Base-by-base conservation (phyloP, 2,888 invertebrate species). In the Sacculina carcini region DNA sequence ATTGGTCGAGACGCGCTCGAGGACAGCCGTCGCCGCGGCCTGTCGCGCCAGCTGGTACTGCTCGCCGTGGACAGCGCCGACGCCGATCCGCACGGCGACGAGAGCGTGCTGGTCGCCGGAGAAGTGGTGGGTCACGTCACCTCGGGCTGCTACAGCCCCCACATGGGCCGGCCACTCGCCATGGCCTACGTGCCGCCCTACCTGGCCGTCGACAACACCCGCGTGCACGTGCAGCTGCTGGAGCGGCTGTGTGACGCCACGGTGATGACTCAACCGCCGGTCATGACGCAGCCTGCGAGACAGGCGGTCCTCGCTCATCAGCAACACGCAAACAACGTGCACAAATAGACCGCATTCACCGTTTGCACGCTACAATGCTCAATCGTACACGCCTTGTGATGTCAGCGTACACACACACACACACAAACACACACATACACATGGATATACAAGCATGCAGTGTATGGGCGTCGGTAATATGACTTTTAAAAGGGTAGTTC, bases 171-270 rank as follows among this genome's bases (percentile, higher is more conserved):
- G 34, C 61, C 64, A 24, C 56, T 69, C 14, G 65, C 65, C n/a
- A 64, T 67, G 56, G 68, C 65, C 5, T 68, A 66, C 59, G 51
- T 68, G n/a, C 65, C 66, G n/a, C 58, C 57, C 1, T 57, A 55
- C 34, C 55, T 63, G 16, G 52, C 60, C 5, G 50, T 54, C 10
- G 58, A 62, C 48, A 54, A 55, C 3, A 44, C 53, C 5, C 28
- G 31, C 26, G 53, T 56, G 2, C 52, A 55, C 53, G 51, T 55
- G 16, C 50, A 55, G 31, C 28, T 55, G 2, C 51, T 55, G 14
- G 51, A 51, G 23, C 42, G 51, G 26, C 47, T 50, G 14, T 40
- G 38, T 23, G 19, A 21, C 12, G 55, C 51, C 16, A 53, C 50
- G 10, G 55, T 55, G 19, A 42, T 55, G 23, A 29, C 34, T 6